These are phyloP conservation scores for Cheirogaleus medius DNA, from an alignment of 2,113 vertebrate genomes.

Conservation along the genomic window DNA sequence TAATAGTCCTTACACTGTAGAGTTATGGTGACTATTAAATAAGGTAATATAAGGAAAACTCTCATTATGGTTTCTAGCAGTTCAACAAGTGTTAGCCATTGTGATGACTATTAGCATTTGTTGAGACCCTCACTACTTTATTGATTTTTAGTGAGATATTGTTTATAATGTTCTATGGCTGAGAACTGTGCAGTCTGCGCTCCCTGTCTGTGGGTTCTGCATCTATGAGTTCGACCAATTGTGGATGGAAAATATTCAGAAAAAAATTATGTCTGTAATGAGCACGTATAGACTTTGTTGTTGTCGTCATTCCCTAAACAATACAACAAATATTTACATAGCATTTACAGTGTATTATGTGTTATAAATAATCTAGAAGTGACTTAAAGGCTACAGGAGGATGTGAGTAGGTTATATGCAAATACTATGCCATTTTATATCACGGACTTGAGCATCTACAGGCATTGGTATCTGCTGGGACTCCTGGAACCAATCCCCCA, in stretches of 20 bases:
- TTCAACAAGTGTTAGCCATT: neutral
- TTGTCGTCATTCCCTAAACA: neutral
- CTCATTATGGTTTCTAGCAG: neutral
- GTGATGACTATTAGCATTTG: neutral
- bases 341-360: no score
- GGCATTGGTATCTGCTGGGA: neutral
- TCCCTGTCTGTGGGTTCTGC: neutral
- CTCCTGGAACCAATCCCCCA: neutral
- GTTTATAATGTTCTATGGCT: neutral
- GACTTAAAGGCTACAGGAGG: neutral
- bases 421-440: neutral
- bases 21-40: neutral
- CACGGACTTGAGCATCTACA: neutral
- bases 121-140: neutral
- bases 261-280: neutral
- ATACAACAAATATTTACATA: neutral
- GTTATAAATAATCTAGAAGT: neutral
- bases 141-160: slow-evolving; percentile 10
- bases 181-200: neutral
- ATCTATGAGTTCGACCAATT: neutral
- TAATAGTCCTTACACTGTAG: neutral
- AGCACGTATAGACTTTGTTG: neutral
- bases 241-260: neutral
- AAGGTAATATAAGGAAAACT: neutral
- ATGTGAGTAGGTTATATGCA: neutral